phyloP scores from a whole-genome alignment of 2,888 invertebrate species.

The Nowickia ferox region DNA sequence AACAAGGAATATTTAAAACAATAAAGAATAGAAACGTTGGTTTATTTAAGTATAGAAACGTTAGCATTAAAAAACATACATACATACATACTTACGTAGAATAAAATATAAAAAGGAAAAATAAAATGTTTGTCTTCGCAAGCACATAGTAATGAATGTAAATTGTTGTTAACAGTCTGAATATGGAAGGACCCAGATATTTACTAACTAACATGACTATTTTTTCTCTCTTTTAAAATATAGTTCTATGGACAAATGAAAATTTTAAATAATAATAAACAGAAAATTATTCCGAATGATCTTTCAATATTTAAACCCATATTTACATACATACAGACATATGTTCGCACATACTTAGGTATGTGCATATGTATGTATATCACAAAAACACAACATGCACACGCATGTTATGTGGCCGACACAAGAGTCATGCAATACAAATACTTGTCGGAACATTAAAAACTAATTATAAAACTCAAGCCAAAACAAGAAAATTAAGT shows the following conservation, averaged over 20 bases:
- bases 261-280: neutral
- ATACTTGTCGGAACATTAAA: constrained; percentile 8
- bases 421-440: constrained; percentile 2
- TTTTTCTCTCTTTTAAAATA: neutral
- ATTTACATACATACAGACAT: too few relatives aligned
- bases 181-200: neutral
- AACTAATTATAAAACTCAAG: constrained; percentile 26
- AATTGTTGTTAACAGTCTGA: constrained; percentile 32
- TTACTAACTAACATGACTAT: neutral
- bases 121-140: constrained; percentile 30
- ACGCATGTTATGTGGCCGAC: constrained; percentile 6
- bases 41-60: constrained; percentile 24
- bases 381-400: constrained; percentile 10
- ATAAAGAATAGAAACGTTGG: constrained; percentile 31
- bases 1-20: constrained; percentile 45
- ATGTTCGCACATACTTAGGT: neutral
- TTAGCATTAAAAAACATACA: constrained; percentile 12
- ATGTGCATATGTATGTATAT: neutral
- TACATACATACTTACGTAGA: too few relatives aligned
- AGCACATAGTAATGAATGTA: neutral
- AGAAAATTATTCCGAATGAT: neutral
- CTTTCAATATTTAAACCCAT: neutral
- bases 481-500: constrained; percentile 47
- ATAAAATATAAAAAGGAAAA: constrained; percentile 4
- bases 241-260: neutral